These are phyloP conservation scores for Zaprionus camerounensis DNA, from an alignment of 1,140 invertebrate species.

Conservation along the genomic window DNA sequence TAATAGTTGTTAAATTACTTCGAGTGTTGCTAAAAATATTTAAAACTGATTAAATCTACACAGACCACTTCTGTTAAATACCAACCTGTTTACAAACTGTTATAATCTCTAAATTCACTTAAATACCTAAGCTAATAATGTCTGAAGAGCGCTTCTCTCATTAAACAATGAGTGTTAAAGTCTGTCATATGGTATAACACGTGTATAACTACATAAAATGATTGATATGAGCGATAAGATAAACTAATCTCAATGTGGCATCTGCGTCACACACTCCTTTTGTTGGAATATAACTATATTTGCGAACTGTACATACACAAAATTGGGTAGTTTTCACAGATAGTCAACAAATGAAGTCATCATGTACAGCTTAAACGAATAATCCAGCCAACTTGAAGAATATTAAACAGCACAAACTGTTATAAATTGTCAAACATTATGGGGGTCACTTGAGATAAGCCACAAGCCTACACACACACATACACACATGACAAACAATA, in stretches of 20 bases:
- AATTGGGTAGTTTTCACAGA: not conserved
- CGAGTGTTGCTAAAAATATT: not conserved
- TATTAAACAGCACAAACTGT: not conserved
- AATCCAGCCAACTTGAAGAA: not conserved
- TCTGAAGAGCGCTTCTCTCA: not conserved
- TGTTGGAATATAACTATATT: not conserved
- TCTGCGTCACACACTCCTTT: not conserved
- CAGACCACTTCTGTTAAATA: not conserved
- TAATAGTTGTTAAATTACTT: not conserved
- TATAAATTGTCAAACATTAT: not conserved
- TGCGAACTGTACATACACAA: not conserved
- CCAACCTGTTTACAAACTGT: constrained; percentile 14
- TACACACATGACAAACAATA: constrained; percentile 20
- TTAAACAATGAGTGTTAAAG: not conserved
- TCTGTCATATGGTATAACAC: not conserved
- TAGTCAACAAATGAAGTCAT: not conserved
- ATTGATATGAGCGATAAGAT: constrained; percentile 11
- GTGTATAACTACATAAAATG: not conserved
- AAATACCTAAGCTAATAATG: not conserved
- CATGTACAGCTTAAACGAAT: not conserved
- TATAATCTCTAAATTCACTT: constrained; percentile 5
- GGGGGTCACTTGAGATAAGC: constrained; percentile 6
- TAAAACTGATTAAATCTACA: not conserved
- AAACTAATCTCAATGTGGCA: not conserved
- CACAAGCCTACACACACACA: not conserved